Base-by-base conservation (phyloP, 1,140 invertebrate genomes). In the Leptinotarsa undecemlineata region DNA sequence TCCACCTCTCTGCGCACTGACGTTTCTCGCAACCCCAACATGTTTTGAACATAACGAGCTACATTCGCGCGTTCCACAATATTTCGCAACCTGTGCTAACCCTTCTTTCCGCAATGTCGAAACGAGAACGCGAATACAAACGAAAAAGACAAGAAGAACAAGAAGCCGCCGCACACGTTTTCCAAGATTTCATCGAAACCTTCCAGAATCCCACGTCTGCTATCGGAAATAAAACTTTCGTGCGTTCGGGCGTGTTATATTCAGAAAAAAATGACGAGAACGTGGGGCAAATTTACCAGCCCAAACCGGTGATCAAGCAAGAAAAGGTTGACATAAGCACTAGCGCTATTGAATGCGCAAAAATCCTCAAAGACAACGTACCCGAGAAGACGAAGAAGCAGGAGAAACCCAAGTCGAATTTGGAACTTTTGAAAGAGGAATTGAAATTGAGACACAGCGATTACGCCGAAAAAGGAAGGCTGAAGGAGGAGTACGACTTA, bases 161-260 rank as follows among this genome's bases (percentile, higher is more conserved):
- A 82, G 93, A 95, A 85, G 93, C 92, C 20, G 93, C 93, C 15
- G 93, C 93, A 71, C 89, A 92, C 83, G 83, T 81, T n/a, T 85
- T 83, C 67, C 80, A 85, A 79, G 82, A 85, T 68, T 85, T 84
- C 62, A 80, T 85, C 21, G 71, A 80, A 60, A 83, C 81, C 19
- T 85, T 85, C 74, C 83, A 85, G 76, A 77, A 76, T 42, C 74
- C 71, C 60, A 64, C 82, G 0, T 63, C 64, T 14, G 33, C 74
- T 4, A 21, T 68, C 42, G 68, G 74, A 33, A 71, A 76, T 26
- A 84, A 84, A 74, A 77, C 79, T 3, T 85, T 82, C 74, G 77
- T 84, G n/a, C 82, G 81, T 76, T 81, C 82, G 6, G 82, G 80
- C 2, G 75, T 82, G 19, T 72, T 84, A 14, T 82, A 80, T 72